Evolutionary conservation across 2,888 invertebrate genomes (phyloP).

Genomic region (Caradrina clavipalpis): DNA sequence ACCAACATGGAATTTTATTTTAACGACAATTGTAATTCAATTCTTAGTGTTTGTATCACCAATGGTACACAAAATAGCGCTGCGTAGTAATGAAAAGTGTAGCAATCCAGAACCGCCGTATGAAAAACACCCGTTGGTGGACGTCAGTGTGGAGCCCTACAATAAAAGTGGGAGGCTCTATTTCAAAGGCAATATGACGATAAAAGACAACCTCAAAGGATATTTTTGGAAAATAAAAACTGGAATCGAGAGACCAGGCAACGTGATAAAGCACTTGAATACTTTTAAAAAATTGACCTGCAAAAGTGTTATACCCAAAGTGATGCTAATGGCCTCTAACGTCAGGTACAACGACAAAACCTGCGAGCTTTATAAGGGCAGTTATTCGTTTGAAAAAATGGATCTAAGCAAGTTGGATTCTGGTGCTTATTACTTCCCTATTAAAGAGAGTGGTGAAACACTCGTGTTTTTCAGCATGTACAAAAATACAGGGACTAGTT

Average conservation of each 20-base stretch:
- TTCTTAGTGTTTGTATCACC: slow-evolving; percentile 25
- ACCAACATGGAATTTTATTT: slow-evolving; percentile 24
- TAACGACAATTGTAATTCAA: slow-evolving; percentile 19
- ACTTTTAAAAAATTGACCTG: slow-evolving; percentile 65
- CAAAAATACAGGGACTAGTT: slow-evolving; percentile 55
- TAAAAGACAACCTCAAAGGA: slow-evolving; percentile 62
- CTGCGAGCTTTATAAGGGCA: slow-evolving; percentile 67
- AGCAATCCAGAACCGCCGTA: slow-evolving; percentile 64
- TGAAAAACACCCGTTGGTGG: slow-evolving; percentile 42
- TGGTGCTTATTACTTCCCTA: slow-evolving; percentile 63
- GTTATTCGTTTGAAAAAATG: slow-evolving; percentile 62
- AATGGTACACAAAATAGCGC: slow-evolving; percentile 46
- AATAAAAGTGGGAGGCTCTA: slow-evolving; percentile 60
- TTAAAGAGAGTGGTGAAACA: slow-evolving; percentile 66
- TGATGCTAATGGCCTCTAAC: slow-evolving; percentile 58
- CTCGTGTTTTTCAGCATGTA: slow-evolving; percentile 61
- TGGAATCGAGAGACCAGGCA: slow-evolving; percentile 55
- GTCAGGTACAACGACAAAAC: slow-evolving; percentile 62
- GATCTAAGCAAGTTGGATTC: slow-evolving; percentile 66
- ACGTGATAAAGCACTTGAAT: slow-evolving; percentile 50
- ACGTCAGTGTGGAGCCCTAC: slow-evolving; percentile 44
- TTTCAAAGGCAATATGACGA: slow-evolving; percentile 64
- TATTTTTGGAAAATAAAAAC: slow-evolving; percentile 64
- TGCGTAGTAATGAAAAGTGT: slow-evolving; percentile 60
- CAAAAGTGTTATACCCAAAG: slow-evolving; percentile 64